Evolutionary conservation across 2,113 vertebrate species (phyloP).

Genomic region (Craseonycteris thonglongyai): DNA sequence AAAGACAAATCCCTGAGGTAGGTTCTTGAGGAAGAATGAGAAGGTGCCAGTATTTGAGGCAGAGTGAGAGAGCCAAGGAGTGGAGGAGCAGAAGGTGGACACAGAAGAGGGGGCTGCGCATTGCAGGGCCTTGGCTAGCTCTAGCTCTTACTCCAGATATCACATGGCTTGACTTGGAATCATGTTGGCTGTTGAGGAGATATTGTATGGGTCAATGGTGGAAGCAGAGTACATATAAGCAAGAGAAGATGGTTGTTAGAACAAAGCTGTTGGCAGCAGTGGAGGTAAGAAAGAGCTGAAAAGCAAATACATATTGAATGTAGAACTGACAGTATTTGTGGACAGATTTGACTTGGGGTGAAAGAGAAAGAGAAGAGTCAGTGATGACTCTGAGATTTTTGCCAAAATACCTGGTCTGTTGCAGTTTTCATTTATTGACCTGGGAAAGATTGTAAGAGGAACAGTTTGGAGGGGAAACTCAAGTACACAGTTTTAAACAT

Average conservation of each 20-base stretch:
- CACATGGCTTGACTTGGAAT: neutral
- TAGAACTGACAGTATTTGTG: neutral
- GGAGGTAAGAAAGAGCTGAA: neutral
- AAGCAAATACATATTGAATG: neutral
- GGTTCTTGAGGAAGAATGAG: neutral
- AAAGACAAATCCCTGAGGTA: neutral
- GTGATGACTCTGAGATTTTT: neutral
- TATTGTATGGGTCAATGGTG: neutral
- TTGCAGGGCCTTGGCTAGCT: neutral
- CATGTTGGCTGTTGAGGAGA: neutral
- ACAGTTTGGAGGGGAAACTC: neutral
- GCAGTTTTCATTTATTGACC: neutral
- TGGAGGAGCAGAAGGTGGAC: neutral
- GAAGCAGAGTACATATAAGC: neutral
- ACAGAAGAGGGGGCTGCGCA: neutral
- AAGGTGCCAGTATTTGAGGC: neutral
- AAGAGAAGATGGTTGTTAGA: neutral
- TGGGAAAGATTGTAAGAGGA: neutral
- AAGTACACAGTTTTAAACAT: neutral
- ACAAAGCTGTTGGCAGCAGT: neutral
- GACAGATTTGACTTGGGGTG: neutral
- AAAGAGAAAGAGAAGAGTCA: neutral
- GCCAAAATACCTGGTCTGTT: neutral
- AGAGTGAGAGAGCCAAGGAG: neutral
- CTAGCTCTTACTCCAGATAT: no score